Evolutionary conservation across 2,113 vertebrate genomes (phyloP).

Genomic region (Poeciliopsis occidentalis): DNA sequence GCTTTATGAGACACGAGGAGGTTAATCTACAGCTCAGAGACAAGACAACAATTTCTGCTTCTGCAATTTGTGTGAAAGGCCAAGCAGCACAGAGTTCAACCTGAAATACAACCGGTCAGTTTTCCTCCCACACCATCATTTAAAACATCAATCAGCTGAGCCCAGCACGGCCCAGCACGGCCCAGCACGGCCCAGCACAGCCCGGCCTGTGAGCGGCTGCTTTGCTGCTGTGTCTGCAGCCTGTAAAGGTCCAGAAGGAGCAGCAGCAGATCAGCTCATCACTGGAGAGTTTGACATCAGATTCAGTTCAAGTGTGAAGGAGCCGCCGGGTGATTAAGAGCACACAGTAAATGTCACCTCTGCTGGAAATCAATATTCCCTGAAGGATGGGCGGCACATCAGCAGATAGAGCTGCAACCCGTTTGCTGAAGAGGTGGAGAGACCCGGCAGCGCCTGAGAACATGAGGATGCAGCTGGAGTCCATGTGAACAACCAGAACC

Average conservation of each 20-base stretch:
- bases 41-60: no score
- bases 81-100: no score
- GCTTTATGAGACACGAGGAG: no score
- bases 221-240: not conserved
- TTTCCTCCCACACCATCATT: not conserved
- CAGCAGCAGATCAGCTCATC: conserved; percentile 39
- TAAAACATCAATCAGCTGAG: not conserved
- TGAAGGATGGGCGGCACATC: conserved; percentile 47
- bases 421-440: conserved; percentile 36
- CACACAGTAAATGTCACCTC: conserved; percentile 68
- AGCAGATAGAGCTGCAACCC: conserved; percentile 39
- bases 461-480: not conserved
- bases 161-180: no score
- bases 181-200: no score
- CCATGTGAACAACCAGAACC: conserved; percentile 16
- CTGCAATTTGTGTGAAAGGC: no score
- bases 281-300: conserved; percentile 49
- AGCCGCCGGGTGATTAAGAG: conserved; percentile 60
- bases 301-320: conserved; percentile 63
- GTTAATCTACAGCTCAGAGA: no score
- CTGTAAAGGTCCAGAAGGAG: not conserved
- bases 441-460: conserved; percentile 3
- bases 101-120: not conserved
- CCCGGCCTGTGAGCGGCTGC: not conserved
- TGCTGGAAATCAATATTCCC: conserved; percentile 67